Conservation (phyloP, 30 jellyfish, hydroid and myxozoan species). For the Pseudorhiza aurosa region DNA sequence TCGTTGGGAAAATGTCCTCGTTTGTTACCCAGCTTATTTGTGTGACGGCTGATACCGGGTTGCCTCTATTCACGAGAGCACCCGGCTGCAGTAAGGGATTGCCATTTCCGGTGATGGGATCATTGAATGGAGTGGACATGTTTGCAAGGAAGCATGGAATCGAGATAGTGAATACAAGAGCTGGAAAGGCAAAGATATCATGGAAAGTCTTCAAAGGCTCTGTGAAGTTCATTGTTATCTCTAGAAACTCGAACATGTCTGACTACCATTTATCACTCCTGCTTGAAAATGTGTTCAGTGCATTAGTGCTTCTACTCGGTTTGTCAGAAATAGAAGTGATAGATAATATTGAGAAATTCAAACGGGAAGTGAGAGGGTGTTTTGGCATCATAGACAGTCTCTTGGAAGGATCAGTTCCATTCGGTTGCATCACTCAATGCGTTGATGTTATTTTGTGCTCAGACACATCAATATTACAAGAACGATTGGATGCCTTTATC, state of each 20-base stretch:
- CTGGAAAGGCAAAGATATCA: conserved; percentile 79
- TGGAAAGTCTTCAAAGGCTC: conserved; percentile 85
- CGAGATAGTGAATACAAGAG: conserved; percentile 65
- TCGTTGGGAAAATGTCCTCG: conserved; percentile 57
- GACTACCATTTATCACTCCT: conserved; percentile 52
- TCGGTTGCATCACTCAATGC: conserved; percentile 73
- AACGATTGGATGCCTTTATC: conserved; percentile 67
- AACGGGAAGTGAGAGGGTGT: conserved; percentile 67
- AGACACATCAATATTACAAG: conserved; percentile 58
- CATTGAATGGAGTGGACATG: conserved; percentile 97
- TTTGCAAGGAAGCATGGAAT: conserved; percentile 86
- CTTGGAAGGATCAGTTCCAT: conserved; percentile 19
- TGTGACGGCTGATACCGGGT: conserved; percentile 91
- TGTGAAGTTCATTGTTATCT: conserved; percentile 69
- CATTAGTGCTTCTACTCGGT: conserved; percentile 86
- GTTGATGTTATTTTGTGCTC: conserved; percentile 64
- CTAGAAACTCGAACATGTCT: conserved; percentile 42
- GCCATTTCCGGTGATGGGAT: conserved; percentile 97
- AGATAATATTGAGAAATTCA: conserved; percentile 78
- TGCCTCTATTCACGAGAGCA: conserved; percentile 82
- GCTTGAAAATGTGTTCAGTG: conserved; percentile 74
- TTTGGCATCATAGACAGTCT: conserved; percentile 61
- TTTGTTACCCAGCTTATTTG: conserved; percentile 67
- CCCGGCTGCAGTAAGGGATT: conserved; percentile 60
- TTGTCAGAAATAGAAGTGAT: conserved; percentile 67